Evolutionary conservation across 1,140 invertebrate species (phyloP).

Genomic region (Pollicipes pollicipes): DNA sequence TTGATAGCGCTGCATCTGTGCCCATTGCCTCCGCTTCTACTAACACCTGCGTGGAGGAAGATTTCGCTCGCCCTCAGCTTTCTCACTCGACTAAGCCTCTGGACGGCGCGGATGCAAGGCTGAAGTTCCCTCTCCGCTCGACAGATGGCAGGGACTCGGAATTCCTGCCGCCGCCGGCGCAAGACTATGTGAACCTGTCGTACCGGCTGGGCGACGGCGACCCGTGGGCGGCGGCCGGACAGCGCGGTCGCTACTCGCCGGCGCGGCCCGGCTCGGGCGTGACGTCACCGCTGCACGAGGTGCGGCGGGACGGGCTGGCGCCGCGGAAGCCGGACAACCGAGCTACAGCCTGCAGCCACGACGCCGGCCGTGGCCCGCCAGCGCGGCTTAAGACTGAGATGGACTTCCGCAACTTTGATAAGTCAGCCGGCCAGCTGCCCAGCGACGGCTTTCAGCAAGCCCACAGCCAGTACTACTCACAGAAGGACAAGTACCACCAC

Average conservation of each 20-base stretch:
- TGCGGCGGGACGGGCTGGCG: too few relatives aligned
- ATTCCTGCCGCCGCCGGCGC: not conserved
- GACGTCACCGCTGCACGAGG: not conserved
- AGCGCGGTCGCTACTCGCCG: not conserved
- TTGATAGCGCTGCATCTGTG: too few relatives aligned
- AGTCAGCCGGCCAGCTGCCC: not conserved
- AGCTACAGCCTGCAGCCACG: not conserved
- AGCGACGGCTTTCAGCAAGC: not conserved
- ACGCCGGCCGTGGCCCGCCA: not conserved
- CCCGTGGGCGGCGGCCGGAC: not conserved
- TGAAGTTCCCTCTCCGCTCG: not conserved
- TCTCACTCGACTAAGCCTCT: not conserved
- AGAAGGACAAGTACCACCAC: constrained; percentile 3
- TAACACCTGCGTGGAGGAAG: too few relatives aligned
- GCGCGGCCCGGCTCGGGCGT: not conserved
- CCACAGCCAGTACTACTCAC: not conserved
- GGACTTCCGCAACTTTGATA: not conserved
- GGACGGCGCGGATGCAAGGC: not conserved
- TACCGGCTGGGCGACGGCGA: not conserved
- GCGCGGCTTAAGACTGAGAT: not conserved
- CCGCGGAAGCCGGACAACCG: not conserved
- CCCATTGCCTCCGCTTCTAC: too few relatives aligned
- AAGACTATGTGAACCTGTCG: not conserved
- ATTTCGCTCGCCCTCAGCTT: too few relatives aligned
- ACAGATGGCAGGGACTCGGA: not conserved